Evolutionary conservation across 2,113 vertebrate genomes (phyloP).

Genomic region (Odocoileus hemionus): DNA sequence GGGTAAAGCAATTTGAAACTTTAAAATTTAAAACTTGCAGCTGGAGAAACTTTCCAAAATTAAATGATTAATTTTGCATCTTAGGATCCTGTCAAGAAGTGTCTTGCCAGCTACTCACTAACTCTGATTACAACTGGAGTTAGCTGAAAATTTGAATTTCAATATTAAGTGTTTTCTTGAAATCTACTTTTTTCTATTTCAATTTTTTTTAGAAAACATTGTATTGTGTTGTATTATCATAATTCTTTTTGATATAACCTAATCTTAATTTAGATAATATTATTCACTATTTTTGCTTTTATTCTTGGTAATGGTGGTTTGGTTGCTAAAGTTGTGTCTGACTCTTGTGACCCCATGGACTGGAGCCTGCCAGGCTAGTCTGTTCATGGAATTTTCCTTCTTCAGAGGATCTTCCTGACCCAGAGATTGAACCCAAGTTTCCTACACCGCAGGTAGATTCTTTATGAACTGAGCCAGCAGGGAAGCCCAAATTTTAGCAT

Average conservation of each 20-base stretch:
- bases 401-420: background rate
- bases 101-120: background rate
- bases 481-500: background rate
- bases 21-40: background rate
- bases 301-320: background rate
- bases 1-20: background rate
- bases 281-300: background rate
- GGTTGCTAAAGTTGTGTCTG: background rate
- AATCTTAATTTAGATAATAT: background rate
- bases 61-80: background rate
- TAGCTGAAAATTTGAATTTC: background rate
- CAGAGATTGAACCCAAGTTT: background rate
- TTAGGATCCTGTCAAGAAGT: background rate
- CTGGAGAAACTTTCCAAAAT: background rate
- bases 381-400: background rate
- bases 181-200: background rate
- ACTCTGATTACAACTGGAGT: background rate
- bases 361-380: accelerated
- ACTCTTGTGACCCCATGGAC: background rate
- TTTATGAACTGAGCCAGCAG: background rate
- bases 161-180: background rate
- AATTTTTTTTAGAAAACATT: background rate
- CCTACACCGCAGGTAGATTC: background rate
- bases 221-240: background rate
- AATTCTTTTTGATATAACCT: background rate